A percentile compares a stretch with the other conserved stretches of the same genome.
Conservation (phyloP, 2,113 vertebrate genomes). For the Lepus americanus region DNA sequence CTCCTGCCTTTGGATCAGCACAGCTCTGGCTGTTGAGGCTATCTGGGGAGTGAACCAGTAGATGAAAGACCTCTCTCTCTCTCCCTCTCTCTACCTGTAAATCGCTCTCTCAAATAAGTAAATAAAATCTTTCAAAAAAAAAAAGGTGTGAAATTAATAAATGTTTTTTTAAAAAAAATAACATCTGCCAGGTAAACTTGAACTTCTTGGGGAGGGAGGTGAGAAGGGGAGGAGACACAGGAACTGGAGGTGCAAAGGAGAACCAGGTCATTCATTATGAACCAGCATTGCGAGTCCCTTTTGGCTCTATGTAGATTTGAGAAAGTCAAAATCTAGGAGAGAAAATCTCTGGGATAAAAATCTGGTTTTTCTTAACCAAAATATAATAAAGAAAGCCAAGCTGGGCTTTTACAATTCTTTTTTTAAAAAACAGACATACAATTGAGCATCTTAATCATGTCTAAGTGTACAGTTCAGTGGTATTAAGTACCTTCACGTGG, state of each 20-base stretch:
- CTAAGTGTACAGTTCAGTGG: background rate
- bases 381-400: slow-evolving; percentile 46
- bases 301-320: background rate
- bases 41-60: too few relatives aligned
- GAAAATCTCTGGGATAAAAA: slow-evolving; percentile 46
- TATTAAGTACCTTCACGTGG: background rate
- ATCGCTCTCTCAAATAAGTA: too few relatives aligned
- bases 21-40: too few relatives aligned
- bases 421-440: background rate
- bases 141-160: too few relatives aligned
- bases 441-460: background rate
- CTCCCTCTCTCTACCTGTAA: too few relatives aligned
- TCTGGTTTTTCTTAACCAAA: slow-evolving; percentile 53
- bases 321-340: slow-evolving; percentile 4
- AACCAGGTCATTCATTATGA: slow-evolving; percentile 19
- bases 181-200: background rate
- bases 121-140: too few relatives aligned
- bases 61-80: too few relatives aligned
- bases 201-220: background rate
- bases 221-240: background rate
- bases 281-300: slow-evolving; percentile 45
- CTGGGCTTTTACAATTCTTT: background rate
- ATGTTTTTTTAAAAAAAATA: too few relatives aligned
- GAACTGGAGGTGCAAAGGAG: background rate
- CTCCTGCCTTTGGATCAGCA: too few relatives aligned